A percentile compares a stretch with the other conserved stretches of the same genome.
Evolutionary conservation across 2,888 invertebrate species (phyloP).

Genomic region (Bembecia ichneumoniformis): DNA sequence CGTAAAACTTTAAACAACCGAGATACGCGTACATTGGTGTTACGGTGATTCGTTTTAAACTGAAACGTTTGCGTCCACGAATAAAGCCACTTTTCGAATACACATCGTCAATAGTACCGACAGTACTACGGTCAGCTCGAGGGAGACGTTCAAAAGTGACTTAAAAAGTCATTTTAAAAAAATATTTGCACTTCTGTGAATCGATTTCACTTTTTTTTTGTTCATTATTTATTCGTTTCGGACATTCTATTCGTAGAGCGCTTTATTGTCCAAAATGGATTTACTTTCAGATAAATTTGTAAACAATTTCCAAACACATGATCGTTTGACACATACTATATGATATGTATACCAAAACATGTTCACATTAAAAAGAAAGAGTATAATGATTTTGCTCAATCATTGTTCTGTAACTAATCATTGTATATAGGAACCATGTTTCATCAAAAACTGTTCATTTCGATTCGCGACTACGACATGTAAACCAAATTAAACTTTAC

Average conservation of each 20-base stretch:
- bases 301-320: not conserved
- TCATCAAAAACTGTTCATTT: not conserved
- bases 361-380: constrained; percentile 12
- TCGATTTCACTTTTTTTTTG: not conserved
- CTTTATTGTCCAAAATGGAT: constrained; percentile 35
- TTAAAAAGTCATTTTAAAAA: constrained; percentile 13
- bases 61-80: constrained; percentile 20
- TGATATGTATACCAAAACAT: constrained; percentile 60
- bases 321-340: constrained; percentile 16
- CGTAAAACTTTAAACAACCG: constrained; percentile 66
- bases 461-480: too few relatives aligned
- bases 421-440: constrained; percentile 21
- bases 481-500: too few relatives aligned
- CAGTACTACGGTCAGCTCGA: too few relatives aligned
- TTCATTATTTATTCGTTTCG: too few relatives aligned
- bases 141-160: too few relatives aligned
- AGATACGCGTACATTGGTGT: constrained; percentile 51
- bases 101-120: too few relatives aligned
- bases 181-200: constrained; percentile 12
- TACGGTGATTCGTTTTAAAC: constrained; percentile 29
- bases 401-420: constrained; percentile 36
- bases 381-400: constrained; percentile 37
- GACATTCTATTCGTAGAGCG: too few relatives aligned
- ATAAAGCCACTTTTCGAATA: constrained; percentile 11
- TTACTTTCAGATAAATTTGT: not conserved